Evolutionary conservation across 2,888 invertebrate genomes (phyloP).

Genomic region (Scelioninae gen. 1): DNA sequence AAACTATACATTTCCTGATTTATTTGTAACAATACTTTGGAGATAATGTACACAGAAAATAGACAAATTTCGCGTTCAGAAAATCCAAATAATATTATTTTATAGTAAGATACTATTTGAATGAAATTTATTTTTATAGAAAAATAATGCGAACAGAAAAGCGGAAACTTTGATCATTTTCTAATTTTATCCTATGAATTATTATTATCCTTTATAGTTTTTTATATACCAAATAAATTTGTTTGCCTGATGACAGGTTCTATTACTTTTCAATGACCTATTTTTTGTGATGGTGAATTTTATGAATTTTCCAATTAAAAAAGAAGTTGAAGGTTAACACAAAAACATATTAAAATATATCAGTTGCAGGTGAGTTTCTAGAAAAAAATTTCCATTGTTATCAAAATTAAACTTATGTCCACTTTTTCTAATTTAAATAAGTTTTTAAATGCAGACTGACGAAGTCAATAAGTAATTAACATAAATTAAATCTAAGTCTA

Average conservation of each 20-base stretch:
- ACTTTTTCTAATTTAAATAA: too few species aligned
- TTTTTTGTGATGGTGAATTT: neutral
- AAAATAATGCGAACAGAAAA: neutral
- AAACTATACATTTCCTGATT: slow-evolving; percentile 6
- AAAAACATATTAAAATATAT: neutral
- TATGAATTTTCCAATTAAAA: slow-evolving; percentile 1
- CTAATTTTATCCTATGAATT: neutral
- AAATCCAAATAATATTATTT: neutral
- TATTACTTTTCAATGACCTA: slow-evolving; percentile 8
- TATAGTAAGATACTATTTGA: neutral
- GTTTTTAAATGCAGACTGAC: too few species aligned
- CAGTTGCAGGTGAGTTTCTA: too few species aligned
- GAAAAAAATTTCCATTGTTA: too few species aligned
- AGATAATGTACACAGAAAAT: slow-evolving; percentile 1
- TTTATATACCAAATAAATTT: neutral
- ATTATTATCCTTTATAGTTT: neutral
- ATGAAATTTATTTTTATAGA: neutral
- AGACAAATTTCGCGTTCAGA: neutral
- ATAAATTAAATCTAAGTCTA: too few species aligned
- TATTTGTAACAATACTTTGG: slow-evolving; percentile 17
- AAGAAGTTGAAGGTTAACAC: neutral
- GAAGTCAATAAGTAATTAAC: too few species aligned
- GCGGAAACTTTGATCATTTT: neutral
- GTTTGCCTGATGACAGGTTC: neutral
- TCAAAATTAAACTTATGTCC: too few species aligned